Conservation (phyloP, 2,113 vertebrate genomes). For the Rattus rattus region DNA sequence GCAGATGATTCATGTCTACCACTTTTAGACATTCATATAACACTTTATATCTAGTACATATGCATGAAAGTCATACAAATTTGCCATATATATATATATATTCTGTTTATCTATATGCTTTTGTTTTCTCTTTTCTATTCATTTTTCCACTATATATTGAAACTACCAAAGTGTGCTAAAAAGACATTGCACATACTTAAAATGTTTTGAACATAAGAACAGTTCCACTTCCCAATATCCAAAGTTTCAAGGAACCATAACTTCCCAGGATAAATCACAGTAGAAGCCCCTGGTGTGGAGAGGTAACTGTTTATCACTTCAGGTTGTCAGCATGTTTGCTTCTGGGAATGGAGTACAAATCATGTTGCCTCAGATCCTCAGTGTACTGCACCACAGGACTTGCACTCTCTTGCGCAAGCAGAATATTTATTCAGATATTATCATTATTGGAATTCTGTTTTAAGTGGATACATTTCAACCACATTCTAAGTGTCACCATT, state of each 20-base stretch:
- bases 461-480: conserved; percentile 36
- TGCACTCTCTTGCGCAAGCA: not conserved
- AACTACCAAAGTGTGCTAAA: not conserved
- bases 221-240: conserved; percentile 48
- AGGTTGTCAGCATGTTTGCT: not conserved
- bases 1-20: not conserved
- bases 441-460: not conserved
- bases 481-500: not conserved
- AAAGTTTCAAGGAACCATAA: conserved; percentile 31
- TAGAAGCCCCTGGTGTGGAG: conserved; percentile 9
- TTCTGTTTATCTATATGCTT: not conserved
- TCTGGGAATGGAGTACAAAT: conserved; percentile 46
- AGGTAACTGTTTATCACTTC: conserved; percentile 60
- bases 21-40: not conserved
- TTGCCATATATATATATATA: not conserved
- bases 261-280: conserved; percentile 51
- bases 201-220: not conserved
- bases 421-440: conserved; percentile 40
- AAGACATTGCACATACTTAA: not conserved
- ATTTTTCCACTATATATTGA: not conserved
- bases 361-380: not conserved
- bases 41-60: not conserved
- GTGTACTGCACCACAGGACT: not conserved
- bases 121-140: not conserved
- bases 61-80: no score